Evolutionary conservation across 2,113 vertebrate genomes (phyloP).

Genomic region (Prietella phreatophila): DNA sequence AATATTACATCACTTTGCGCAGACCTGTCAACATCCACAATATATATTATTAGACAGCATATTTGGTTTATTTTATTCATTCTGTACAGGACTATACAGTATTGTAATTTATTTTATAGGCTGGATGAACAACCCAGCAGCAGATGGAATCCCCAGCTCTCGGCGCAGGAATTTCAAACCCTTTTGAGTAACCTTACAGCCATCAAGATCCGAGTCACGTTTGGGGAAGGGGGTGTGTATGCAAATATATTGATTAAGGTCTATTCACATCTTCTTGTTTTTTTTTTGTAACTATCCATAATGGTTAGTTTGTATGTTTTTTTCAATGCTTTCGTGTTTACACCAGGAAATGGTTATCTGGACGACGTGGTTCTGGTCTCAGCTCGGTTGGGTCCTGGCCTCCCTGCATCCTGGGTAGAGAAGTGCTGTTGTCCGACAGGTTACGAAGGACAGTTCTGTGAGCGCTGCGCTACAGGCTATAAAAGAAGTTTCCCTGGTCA

Average conservation of each 20-base stretch:
- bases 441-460: conserved; percentile 81
- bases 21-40: neutral
- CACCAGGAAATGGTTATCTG: conserved; percentile 84
- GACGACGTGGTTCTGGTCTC: conserved; percentile 82
- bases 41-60: neutral
- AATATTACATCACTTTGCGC: no score
- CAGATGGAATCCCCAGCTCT: conserved; percentile 84
- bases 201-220: conserved; percentile 84
- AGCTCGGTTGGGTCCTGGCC: conserved; percentile 66
- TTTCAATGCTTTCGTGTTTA: neutral
- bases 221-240: conserved; percentile 84
- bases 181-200: conserved; percentile 87
- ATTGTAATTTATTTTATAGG: conserved; percentile 59
- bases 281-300: neutral
- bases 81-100: neutral
- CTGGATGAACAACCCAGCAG: conserved; percentile 79
- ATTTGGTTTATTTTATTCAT: neutral
- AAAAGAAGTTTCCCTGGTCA: conserved; percentile 63
- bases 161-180: conserved; percentile 77
- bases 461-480: conserved; percentile 81
- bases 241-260: neutral
- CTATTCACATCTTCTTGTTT: neutral
- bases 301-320: neutral
- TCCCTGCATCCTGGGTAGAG: conserved; percentile 82
- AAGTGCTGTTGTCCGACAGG: conserved; percentile 76